Evolutionary conservation across 2,113 vertebrate species (phyloP).

Genomic region (Neolamprologus tretocephalus): DNA sequence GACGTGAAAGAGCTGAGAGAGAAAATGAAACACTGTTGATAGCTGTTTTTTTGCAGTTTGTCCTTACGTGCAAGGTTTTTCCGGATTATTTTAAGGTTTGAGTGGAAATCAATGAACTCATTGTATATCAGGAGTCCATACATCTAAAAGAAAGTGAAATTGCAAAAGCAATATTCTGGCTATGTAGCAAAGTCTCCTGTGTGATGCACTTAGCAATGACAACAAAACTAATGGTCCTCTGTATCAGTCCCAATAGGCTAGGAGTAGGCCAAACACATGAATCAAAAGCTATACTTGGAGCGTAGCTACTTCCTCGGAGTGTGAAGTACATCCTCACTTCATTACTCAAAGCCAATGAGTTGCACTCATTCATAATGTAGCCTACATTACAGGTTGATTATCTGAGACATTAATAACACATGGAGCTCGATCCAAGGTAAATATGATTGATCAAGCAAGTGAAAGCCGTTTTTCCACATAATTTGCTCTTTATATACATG

Average conservation of each 20-base stretch:
- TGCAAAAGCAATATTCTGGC: constrained; percentile 47
- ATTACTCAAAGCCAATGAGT: constrained; percentile 47
- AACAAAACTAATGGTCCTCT: constrained; percentile 58
- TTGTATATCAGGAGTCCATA: constrained; percentile 29
- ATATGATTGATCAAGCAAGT: constrained; percentile 16
- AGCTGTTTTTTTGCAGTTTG: not conserved
- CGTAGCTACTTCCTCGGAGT: constrained; percentile 24
- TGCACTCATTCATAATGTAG: constrained; percentile 25
- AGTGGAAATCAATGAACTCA: constrained; percentile 45
- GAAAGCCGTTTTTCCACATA: not conserved
- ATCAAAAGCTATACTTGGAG: constrained; percentile 53
- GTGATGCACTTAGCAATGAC: constrained; percentile 62
- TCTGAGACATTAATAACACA: constrained; percentile 33
- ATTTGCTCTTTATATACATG: not conserved
- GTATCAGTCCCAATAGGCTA: constrained; percentile 38
- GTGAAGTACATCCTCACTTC: constrained; percentile 40
- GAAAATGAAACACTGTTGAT: not conserved
- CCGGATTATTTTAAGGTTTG: constrained; percentile 26
- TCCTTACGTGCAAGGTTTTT: not conserved
- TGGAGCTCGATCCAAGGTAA: not conserved
- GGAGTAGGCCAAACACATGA: constrained; percentile 55
- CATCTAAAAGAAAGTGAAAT: constrained; percentile 31
- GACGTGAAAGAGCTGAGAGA: not conserved
- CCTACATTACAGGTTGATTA: constrained; percentile 45
- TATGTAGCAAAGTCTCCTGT: constrained; percentile 34